Percentiles rank a stretch among this genome's conserved stretches.
Evolutionary conservation across 2,888 invertebrate species (phyloP).

Genomic region (Callosobruchus maculatus): DNA sequence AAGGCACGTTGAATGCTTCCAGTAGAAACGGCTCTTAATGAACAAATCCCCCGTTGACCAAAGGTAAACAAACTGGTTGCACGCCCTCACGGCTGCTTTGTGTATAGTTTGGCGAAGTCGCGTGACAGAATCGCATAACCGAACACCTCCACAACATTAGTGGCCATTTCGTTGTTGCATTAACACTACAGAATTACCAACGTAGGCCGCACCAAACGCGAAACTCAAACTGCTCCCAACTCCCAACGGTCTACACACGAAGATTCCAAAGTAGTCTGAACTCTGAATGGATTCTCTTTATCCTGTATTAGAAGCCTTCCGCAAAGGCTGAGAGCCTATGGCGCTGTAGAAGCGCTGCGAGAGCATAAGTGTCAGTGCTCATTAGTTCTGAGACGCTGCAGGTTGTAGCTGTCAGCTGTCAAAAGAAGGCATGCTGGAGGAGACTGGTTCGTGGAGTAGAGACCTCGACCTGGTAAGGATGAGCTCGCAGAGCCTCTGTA

Average conservation of each 20-base stretch:
- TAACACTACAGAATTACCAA: conserved; percentile 39
- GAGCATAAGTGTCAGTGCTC: too few relatives aligned
- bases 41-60: not conserved
- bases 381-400: too few relatives aligned
- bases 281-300: too few relatives aligned
- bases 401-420: too few relatives aligned
- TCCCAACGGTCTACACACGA: not conserved
- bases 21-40: not conserved
- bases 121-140: conserved; percentile 46
- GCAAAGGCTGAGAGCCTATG: too few relatives aligned
- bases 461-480: too few relatives aligned
- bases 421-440: too few relatives aligned
- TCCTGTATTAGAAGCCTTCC: too few relatives aligned
- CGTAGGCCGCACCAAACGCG: conserved; percentile 4
- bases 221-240: conserved; percentile 22
- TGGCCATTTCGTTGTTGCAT: conserved; percentile 48
- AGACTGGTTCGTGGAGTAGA: too few relatives aligned
- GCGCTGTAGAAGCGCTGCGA: too few relatives aligned
- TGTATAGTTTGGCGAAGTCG: conserved; percentile 32
- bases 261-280: not conserved
- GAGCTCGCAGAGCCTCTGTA: too few relatives aligned
- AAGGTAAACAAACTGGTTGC: not conserved
- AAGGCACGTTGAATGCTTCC: too few relatives aligned
- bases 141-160: conserved; percentile 50
- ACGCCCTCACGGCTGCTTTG: conserved; percentile 13